phyloP scores from a whole-genome alignment of 2,888 invertebrate genomes.

The Prionchulus punctatus region DNA sequence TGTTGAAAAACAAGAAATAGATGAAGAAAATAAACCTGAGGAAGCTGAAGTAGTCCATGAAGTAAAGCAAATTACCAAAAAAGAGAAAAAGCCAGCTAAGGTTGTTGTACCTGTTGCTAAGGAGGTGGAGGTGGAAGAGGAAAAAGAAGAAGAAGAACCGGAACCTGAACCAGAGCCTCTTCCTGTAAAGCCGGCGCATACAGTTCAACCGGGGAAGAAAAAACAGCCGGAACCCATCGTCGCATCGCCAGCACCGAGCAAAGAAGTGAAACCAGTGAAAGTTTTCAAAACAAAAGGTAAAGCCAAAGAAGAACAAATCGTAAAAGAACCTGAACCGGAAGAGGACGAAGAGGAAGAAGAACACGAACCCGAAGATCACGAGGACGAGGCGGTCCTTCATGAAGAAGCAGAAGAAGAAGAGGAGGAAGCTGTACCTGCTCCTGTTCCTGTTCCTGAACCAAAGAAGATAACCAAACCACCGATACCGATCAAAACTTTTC shows the following conservation, averaged over 20 bases:
- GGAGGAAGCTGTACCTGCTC: no score
- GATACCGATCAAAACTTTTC: no score
- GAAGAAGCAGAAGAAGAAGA: no score
- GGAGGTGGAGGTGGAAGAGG: neutral
- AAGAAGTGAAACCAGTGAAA: neutral
- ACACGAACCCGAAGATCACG: constrained; percentile 3
- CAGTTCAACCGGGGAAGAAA: constrained; percentile 5
- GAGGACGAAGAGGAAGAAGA: constrained; percentile 9
- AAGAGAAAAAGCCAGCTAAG: no score
- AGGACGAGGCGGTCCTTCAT: no score
- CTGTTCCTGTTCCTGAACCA: no score
- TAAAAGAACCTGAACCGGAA: constrained; percentile 9
- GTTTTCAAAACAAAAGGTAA: neutral
- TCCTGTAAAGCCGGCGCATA: neutral
- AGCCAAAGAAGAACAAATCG: neutral
- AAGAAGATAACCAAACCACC: no score
- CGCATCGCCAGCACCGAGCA: no score
- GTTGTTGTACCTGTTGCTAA: no score
- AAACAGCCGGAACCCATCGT: constrained; percentile 5
- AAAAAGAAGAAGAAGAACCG: constrained; percentile 9
- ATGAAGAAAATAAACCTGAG: neutral
- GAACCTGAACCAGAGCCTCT: constrained; percentile 8
- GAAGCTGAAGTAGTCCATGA: neutral
- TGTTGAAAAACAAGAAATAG: neutral
- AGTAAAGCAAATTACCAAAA: no score